These are phyloP conservation scores for Cordilura impudica DNA, from an alignment of 2,888 invertebrate species.

Conservation along the genomic window DNA sequence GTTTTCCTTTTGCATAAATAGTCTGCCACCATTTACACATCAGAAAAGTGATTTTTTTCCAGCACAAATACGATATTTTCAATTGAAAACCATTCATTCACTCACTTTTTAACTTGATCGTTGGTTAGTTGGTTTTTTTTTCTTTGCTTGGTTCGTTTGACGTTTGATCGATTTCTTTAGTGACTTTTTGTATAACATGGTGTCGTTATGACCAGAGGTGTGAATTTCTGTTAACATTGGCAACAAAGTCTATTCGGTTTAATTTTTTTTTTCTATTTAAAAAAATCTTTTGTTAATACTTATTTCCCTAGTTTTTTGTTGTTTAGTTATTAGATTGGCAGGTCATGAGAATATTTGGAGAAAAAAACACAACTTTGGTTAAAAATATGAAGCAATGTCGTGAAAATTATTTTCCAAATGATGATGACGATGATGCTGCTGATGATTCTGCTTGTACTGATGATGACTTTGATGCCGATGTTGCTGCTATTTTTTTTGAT, in stretches of 20 bases:
- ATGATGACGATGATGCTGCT: constrained; percentile 17
- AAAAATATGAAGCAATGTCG: constrained; percentile 62
- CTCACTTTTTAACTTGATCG: constrained; percentile 9
- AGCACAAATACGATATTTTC: background rate
- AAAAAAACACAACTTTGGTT: constrained; percentile 21
- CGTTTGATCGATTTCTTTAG: constrained; percentile 67
- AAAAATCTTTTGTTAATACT: constrained; percentile 48
- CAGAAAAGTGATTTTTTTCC: constrained; percentile 52
- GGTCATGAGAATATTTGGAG: constrained; percentile 65
- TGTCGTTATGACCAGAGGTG: constrained; percentile 65
- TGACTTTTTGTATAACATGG: constrained; percentile 59
- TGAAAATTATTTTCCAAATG: constrained; percentile 63
- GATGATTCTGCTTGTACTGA: constrained; percentile 37
- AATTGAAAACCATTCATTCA: background rate
- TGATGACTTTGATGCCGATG: constrained; percentile 55
- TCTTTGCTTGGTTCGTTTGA: constrained; percentile 51
- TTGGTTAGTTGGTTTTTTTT: constrained; percentile 49
- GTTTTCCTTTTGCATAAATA: constrained; percentile 65
- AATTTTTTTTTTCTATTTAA: background rate
- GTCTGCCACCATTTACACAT: constrained; percentile 38
- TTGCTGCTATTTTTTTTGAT: constrained; percentile 22
- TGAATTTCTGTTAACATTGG: constrained; percentile 64
- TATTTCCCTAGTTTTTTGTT: constrained; percentile 40
- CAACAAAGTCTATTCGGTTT: constrained; percentile 37
- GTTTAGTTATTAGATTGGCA: constrained; percentile 62